Evolutionary conservation across 1,140 invertebrate genomes (phyloP).

Genomic region (Manduca sexta): DNA sequence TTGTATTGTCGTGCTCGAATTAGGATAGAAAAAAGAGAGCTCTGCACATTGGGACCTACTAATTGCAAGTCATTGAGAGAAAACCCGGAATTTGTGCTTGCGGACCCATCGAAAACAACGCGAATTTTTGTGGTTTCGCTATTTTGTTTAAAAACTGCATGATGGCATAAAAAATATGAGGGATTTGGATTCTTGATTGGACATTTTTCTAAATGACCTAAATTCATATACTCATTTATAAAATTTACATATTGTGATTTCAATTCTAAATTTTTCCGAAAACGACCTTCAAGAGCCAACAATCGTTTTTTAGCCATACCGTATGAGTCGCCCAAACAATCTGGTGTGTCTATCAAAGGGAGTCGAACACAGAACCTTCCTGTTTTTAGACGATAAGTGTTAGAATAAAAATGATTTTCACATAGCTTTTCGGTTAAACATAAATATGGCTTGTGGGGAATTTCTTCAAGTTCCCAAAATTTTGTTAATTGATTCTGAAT

Average conservation of each 20-base stretch:
- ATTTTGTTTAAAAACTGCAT: conserved; percentile 27
- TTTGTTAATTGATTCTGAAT: conserved; percentile 2
- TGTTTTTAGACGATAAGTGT: conserved; percentile 4
- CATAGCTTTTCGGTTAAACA: conserved; percentile 1
- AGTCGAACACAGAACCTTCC: conserved; percentile 8
- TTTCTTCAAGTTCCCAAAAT: conserved; percentile 8
- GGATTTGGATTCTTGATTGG: background rate
- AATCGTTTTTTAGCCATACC: conserved; percentile 12
- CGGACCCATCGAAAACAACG: conserved; percentile 43
- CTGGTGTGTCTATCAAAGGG: conserved; percentile 4
- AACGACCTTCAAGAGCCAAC: conserved; percentile 16
- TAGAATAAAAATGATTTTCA: conserved; percentile 4
- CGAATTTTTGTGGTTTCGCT: conserved; percentile 35
- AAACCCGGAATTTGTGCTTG: conserved; percentile 18
- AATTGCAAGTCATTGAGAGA: conserved; percentile 34
- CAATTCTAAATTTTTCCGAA: conserved; percentile 6
- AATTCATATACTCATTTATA: conserved; percentile 15
- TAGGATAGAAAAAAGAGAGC: conserved; percentile 37
- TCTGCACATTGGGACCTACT: conserved; percentile 50
- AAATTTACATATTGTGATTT: conserved; percentile 17
- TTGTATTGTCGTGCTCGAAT: conserved; percentile 16
- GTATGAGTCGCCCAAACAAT: conserved; percentile 13
- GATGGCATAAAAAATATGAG: conserved; percentile 49
- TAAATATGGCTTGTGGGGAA: background rate
- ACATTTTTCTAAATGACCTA: conserved; percentile 12